These are phyloP conservation scores for Pyrocoelia pectoralis DNA, from an alignment of 2,888 invertebrate species.

Conservation along the genomic window DNA sequence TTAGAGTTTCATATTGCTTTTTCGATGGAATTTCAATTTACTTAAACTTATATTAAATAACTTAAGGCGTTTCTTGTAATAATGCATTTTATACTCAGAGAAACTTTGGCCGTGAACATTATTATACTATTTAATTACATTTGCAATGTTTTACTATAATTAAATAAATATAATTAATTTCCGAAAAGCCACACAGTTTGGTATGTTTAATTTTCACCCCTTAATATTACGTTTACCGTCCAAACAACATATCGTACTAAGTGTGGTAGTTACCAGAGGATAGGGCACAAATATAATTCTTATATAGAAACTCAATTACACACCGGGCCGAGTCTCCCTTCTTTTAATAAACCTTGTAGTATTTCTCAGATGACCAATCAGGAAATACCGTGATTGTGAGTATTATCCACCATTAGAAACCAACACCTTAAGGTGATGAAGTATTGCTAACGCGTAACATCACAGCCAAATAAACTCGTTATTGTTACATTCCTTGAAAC, in stretches of 20 bases:
- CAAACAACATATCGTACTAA: background rate
- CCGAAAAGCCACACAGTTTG: background rate
- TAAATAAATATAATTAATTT: background rate
- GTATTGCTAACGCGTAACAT: too few relatives aligned
- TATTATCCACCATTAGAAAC: too few relatives aligned
- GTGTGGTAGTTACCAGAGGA: background rate
- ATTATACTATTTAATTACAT: constrained; percentile 1
- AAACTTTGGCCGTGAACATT: background rate
- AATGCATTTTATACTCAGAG: constrained; percentile 5
- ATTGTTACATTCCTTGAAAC: too few relatives aligned
- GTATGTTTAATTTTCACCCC: background rate
- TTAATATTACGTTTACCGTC: background rate
- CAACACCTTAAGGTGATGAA: too few relatives aligned
- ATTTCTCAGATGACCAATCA: too few relatives aligned
- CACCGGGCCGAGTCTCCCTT: too few relatives aligned
- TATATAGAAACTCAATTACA: too few relatives aligned
- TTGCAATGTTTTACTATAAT: background rate
- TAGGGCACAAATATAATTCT: too few relatives aligned
- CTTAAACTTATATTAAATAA: constrained; percentile 20
- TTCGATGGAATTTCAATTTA: constrained; percentile 11
- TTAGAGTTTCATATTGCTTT: constrained; percentile 18
- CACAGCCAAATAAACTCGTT: too few relatives aligned
- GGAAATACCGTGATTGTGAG: too few relatives aligned
- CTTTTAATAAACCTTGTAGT: too few relatives aligned
- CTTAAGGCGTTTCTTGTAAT: constrained; percentile 10